Evolutionary conservation across 2,888 invertebrate species (phyloP).

Genomic region (Aphidius colemani): DNA sequence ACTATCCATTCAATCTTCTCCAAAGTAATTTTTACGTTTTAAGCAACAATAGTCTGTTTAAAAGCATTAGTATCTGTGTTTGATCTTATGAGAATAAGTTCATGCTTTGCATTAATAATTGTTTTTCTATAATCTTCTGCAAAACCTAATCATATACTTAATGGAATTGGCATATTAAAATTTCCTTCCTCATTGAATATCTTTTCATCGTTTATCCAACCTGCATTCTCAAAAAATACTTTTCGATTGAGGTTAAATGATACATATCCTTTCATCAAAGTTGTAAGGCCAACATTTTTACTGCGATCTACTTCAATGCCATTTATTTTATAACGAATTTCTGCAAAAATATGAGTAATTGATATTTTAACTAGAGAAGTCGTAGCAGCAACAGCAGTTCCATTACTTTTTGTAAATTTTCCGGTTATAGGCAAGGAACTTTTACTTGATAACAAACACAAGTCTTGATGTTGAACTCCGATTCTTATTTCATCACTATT

Average conservation of each 20-base stretch:
- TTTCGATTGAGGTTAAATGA: not conserved
- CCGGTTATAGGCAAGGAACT: not conserved
- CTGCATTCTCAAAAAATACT: conserved; percentile 5
- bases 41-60: not conserved
- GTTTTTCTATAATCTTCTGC: not conserved
- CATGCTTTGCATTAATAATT: not conserved
- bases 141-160: not conserved
- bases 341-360: not conserved
- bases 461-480: no score
- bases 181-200: not conserved
- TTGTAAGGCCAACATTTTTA: conserved; percentile 2
- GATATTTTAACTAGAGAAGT: not conserved
- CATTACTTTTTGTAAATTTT: not conserved
- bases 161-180: not conserved
- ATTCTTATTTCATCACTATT: no score
- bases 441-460: no score
- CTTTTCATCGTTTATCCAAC: not conserved
- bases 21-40: not conserved
- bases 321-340: not conserved
- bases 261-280: no score
- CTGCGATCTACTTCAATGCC: not conserved
- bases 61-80: not conserved
- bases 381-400: not conserved
- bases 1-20: conserved; percentile 3
- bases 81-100: not conserved